phyloP scores from a whole-genome alignment of 2,888 invertebrate species.

The Leptopilina drosophilae region DNA sequence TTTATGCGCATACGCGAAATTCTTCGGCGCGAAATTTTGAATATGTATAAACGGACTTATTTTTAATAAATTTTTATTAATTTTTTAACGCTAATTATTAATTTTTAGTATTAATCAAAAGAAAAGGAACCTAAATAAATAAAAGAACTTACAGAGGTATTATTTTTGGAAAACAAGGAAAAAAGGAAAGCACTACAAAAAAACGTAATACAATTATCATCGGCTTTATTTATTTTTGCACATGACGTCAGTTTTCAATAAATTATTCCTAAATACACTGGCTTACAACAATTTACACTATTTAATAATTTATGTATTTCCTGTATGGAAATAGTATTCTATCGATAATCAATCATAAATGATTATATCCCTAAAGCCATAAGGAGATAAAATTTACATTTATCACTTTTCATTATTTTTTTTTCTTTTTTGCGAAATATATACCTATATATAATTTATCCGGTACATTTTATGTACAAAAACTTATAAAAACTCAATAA shows the following conservation, averaged over 20 bases:
- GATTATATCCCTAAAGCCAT: conserved; percentile 30
- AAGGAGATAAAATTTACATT: conserved; percentile 34
- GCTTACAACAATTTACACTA: conserved; percentile 37
- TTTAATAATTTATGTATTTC: conserved; percentile 25
- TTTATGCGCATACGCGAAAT: background rate
- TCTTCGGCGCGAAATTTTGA: background rate
- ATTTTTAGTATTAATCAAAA: too few species aligned
- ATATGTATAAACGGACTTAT: background rate
- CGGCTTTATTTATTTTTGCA: conserved; percentile 49
- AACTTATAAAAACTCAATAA: conserved; percentile 37
- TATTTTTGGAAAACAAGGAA: background rate
- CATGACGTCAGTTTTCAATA: conserved; percentile 55
- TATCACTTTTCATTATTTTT: conserved; percentile 18
- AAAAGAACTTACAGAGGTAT: background rate
- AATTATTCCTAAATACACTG: conserved; percentile 58
- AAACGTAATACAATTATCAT: conserved; percentile 11
- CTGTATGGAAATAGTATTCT: conserved; percentile 30
- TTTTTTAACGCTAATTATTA: too few species aligned
- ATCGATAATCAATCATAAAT: conserved; percentile 34
- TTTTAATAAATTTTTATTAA: too few species aligned
- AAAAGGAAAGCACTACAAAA: background rate
- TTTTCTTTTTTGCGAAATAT: conserved; percentile 19
- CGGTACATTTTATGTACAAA: conserved; percentile 34
- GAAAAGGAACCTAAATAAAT: background rate
- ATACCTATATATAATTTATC: conserved; percentile 23